Evolutionary conservation across 1,140 invertebrate species (phyloP).

Genomic region (Drosophila ambigua): DNA sequence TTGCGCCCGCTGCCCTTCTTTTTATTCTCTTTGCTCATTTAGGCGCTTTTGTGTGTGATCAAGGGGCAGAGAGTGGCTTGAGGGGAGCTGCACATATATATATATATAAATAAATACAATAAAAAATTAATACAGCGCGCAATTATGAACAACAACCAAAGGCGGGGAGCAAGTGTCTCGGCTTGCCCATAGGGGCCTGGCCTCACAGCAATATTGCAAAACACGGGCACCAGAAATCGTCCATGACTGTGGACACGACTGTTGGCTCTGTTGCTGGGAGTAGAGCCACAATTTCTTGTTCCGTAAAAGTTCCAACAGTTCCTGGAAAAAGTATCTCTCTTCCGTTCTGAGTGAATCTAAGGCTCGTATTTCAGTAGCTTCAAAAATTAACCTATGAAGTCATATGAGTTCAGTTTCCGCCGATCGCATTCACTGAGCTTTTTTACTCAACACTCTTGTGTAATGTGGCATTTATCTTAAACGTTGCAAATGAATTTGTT

Average conservation of each 20-base stretch:
- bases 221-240: constrained; percentile 53
- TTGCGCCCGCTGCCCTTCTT: neutral
- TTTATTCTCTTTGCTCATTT: constrained; percentile 48
- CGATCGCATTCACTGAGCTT: too few species aligned
- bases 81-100: neutral
- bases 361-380: too few species aligned
- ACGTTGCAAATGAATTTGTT: too few species aligned
- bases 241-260: constrained; percentile 40
- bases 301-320: too few species aligned
- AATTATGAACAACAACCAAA: constrained; percentile 48
- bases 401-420: too few species aligned
- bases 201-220: constrained; percentile 29
- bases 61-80: neutral
- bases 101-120: constrained; percentile 51
- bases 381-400: too few species aligned
- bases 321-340: too few species aligned
- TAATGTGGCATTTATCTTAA: too few species aligned
- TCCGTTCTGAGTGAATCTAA: too few species aligned
- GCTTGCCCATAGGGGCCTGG: constrained; percentile 8
- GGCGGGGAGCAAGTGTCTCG: constrained; percentile 7
- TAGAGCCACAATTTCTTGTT: constrained; percentile 6
- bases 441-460: too few species aligned
- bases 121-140: constrained; percentile 54
- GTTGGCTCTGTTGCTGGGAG: neutral
- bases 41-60: constrained; percentile 43